phyloP scores from a whole-genome alignment of 2,797 vertebrate species.

The Huso huso region DNA sequence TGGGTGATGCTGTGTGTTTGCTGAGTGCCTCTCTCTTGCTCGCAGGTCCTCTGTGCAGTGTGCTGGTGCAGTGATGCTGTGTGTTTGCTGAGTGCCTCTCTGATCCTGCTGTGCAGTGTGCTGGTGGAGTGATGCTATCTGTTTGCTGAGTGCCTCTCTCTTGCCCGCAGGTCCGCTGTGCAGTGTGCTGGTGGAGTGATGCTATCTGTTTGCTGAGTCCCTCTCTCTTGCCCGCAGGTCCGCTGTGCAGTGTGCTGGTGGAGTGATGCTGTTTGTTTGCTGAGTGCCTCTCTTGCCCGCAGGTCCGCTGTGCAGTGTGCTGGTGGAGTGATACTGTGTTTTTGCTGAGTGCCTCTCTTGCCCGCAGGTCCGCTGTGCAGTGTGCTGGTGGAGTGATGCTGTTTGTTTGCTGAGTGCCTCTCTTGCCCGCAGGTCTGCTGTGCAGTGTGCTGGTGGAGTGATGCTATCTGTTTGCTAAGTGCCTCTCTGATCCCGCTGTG shows the following conservation, averaged over 20 bases:
- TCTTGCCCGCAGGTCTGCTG: slow-evolving; percentile 51
- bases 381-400: slow-evolving; percentile 62
- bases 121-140: slow-evolving; percentile 37
- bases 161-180: slow-evolving; percentile 75
- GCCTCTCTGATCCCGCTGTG: slow-evolving; percentile 44
- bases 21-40: background rate
- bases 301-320: slow-evolving; percentile 55
- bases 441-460: slow-evolving; percentile 42
- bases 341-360: background rate
- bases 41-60: slow-evolving; percentile 82
- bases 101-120: slow-evolving; percentile 47
- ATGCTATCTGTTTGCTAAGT: slow-evolving; percentile 7
- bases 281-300: background rate
- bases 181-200: slow-evolving; percentile 65
- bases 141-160: background rate
- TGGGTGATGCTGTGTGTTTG: background rate
- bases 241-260: slow-evolving; percentile 50
- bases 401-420: too few species aligned
- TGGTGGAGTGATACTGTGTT: slow-evolving; percentile 1
- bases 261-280: slow-evolving; percentile 3
- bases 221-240: slow-evolving; percentile 41
- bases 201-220: too few species aligned
- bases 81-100: background rate
- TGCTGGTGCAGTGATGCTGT: slow-evolving; percentile 61
- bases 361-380: slow-evolving; percentile 81